Conservation (phyloP, 1,140 invertebrate species). For the Latrodectus geometricus region DNA sequence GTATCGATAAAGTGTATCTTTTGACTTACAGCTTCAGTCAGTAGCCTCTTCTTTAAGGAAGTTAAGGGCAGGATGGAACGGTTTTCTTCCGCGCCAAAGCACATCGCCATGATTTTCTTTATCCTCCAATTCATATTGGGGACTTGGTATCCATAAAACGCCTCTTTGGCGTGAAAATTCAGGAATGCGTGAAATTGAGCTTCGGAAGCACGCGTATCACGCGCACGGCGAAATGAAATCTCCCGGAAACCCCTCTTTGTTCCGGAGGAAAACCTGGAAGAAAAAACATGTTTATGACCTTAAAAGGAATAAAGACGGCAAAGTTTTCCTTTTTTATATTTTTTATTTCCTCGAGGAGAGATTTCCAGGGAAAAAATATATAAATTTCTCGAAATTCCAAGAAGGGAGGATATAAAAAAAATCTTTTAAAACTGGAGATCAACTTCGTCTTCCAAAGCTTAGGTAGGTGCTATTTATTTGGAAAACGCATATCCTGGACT, state of each 20-base stretch:
- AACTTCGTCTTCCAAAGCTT: neutral
- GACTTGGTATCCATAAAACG: neutral
- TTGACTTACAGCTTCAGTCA: too few relatives aligned
- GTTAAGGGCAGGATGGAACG: too few relatives aligned
- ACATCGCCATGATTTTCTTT: too few relatives aligned
- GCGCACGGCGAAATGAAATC: neutral
- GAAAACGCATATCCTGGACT: neutral
- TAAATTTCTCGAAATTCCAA: neutral
- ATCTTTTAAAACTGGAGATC: neutral
- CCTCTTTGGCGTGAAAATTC: neutral
- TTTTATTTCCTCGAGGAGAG: neutral
- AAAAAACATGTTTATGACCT: neutral
- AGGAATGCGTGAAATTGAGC: neutral
- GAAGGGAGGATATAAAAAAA: neutral
- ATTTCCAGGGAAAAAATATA: neutral
- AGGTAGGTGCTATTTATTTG: neutral
- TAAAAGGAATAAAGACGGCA: neutral
- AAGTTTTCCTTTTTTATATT: neutral
- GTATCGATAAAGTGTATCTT: too few relatives aligned
- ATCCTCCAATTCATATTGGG: too few relatives aligned
- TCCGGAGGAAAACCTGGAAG: neutral
- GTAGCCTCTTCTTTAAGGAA: too few relatives aligned
- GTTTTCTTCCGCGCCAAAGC: too few relatives aligned
- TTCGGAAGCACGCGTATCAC: too few relatives aligned
- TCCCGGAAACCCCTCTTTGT: neutral